Base-by-base conservation (phyloP, 2,113 vertebrate species). In the Tragelaphus imberbis region DNA sequence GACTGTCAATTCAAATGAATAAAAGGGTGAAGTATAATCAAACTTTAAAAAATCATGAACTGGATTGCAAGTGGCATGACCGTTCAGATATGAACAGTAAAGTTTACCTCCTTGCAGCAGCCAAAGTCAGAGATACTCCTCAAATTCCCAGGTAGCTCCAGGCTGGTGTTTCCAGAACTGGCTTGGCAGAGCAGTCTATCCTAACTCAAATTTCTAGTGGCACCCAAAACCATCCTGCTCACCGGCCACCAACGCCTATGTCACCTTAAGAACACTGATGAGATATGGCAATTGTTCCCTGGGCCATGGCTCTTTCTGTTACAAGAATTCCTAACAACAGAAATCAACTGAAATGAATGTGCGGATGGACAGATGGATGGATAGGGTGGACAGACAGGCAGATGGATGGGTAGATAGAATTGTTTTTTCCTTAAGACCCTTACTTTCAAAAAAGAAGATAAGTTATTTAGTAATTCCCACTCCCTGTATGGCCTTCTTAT, bases 371-470 rank as follows among this genome's bases (percentile, higher is more conserved):
- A 84, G 59, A 49, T 28, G 7, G 58, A 90, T 40, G 59, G 82
- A 71, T 44, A 81, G 21, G 56, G 49, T 33, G 40, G 81, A 44
- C 27, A 63, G 27, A 36, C 3, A 55, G 58, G 49, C 27, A 75
- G 81, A 6, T 16, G 9, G 16, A 75, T 9, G 27, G 53, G 15
- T 6, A 33, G 71, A 59, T 19, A 61, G 28, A 80, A 13, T 17
- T 68, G 7, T 71, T 25, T 27, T 80, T 63, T 59, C 68, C 81
- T 58, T 79, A 59, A 93, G 23, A 49, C 40, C 0, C 28, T 90
- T 96, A 92, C 51, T 95, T 95, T 59, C 19, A 63, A 86, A 84
- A 96, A 59, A 77, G n/a, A 84, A 91, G 58, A 84, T 23, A 85
- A 2, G 84, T 85, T 81, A 61, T 23, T 91, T n/a, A 59, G n/a